Percentiles rank a stretch among this genome's conserved stretches.
Conservation (phyloP, 2,888 invertebrate genomes). For the Parascotia fuliginaria region DNA sequence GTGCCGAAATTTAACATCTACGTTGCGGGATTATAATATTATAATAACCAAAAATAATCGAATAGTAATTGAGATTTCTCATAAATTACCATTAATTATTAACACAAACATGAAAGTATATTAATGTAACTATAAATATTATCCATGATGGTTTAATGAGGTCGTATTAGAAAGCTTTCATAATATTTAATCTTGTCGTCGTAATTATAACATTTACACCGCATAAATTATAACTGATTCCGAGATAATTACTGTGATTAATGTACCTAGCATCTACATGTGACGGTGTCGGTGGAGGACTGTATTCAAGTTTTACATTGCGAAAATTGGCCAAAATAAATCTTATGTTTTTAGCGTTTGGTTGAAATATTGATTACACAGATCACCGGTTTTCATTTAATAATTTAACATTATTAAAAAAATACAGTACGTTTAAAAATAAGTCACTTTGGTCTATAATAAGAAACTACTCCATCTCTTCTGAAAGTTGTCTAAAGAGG, state of each 20-base stretch:
- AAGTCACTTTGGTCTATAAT: no score
- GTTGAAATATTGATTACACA: no score
- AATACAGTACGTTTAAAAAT: no score
- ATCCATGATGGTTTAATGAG: slow-evolving; percentile 2
- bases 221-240: slow-evolving; percentile 30
- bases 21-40: no score
- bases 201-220: slow-evolving; percentile 28
- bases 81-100: neutral
- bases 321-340: neutral
- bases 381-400: no score
- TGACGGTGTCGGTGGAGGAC: slow-evolving; percentile 13
- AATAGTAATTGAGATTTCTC: no score
- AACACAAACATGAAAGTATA: neutral
- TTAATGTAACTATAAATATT: neutral
- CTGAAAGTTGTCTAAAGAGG: no score
- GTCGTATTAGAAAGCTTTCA: slow-evolving; percentile 29
- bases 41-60: no score
- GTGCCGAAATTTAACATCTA: no score
- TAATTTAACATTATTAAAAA: no score
- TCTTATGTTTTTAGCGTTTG: no score
- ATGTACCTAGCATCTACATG: slow-evolving; percentile 15
- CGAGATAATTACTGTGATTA: slow-evolving; percentile 31
- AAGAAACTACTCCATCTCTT: no score
- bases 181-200: slow-evolving; percentile 26
- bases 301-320: neutral